These are phyloP conservation scores for Pangasius djambal DNA, from an alignment of 2,797 vertebrate genomes.

Conservation along the genomic window DNA sequence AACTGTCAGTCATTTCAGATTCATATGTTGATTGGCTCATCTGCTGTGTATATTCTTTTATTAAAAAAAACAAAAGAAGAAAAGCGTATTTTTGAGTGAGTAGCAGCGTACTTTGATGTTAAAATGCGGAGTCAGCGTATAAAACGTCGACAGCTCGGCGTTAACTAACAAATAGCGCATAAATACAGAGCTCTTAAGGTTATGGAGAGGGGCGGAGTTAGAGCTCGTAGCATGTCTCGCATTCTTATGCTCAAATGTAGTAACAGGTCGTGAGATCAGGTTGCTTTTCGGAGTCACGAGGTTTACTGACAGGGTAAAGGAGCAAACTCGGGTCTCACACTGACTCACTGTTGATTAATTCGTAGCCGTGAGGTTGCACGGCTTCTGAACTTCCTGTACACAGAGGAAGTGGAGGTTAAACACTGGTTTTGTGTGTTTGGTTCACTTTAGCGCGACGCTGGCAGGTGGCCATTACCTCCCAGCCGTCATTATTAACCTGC, in stretches of 20 bases:
- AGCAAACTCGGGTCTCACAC: neutral
- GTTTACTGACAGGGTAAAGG: neutral
- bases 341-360: slow-evolving; percentile 13
- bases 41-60: neutral
- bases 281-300: neutral
- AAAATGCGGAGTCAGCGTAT: neutral
- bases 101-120: neutral
- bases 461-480: slow-evolving; percentile 11
- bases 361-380: neutral
- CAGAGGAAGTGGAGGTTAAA: slow-evolving; percentile 2
- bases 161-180: neutral
- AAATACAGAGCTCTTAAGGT: neutral
- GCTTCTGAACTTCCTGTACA: slow-evolving; percentile 16
- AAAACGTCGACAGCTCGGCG: neutral
- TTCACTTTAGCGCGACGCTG: neutral
- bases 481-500: neutral
- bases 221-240: neutral
- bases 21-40: neutral
- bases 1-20: neutral
- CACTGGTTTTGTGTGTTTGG: neutral
- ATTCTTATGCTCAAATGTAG: neutral
- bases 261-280: neutral
- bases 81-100: too few relatives aligned
- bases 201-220: neutral
- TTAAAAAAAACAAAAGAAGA: neutral